These are phyloP conservation scores for Oreochromis spilurus DNA, from an alignment of 2,113 vertebrate genomes.

Conservation along the genomic window DNA sequence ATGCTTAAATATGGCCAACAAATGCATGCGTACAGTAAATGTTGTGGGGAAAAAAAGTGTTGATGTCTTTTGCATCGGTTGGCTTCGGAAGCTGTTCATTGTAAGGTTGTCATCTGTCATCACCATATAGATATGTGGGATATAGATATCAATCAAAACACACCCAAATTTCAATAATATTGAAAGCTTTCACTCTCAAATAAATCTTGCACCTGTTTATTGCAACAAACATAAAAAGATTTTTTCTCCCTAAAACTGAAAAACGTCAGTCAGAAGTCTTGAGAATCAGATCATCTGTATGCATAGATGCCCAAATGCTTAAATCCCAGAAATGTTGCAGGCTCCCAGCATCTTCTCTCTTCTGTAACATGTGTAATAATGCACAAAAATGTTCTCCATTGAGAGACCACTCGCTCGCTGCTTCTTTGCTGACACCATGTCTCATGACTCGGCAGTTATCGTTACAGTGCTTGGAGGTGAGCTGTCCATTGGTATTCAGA, in stretches of 20 bases:
- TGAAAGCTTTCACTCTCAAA: background rate
- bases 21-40: slow-evolving; percentile 29
- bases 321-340: background rate
- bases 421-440: slow-evolving; percentile 41
- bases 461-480: slow-evolving; percentile 37
- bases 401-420: background rate
- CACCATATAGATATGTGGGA: background rate
- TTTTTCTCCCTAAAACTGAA: background rate
- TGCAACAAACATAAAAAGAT: background rate
- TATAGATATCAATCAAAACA: background rate
- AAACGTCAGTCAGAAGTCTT: background rate
- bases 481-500: slow-evolving; percentile 59
- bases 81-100: background rate
- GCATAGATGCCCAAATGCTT: background rate
- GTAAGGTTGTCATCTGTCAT: background rate
- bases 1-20: background rate
- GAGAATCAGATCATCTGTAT: background rate
- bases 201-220: background rate
- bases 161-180: background rate
- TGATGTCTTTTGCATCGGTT: background rate
- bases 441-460: slow-evolving; percentile 39
- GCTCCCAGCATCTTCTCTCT: background rate
- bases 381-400: slow-evolving; percentile 5
- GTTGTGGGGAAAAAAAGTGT: background rate
- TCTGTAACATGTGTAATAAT: slow-evolving; percentile 1